phyloP scores from a whole-genome alignment of 1,140 invertebrate genomes.

The Bombyx mori region DNA sequence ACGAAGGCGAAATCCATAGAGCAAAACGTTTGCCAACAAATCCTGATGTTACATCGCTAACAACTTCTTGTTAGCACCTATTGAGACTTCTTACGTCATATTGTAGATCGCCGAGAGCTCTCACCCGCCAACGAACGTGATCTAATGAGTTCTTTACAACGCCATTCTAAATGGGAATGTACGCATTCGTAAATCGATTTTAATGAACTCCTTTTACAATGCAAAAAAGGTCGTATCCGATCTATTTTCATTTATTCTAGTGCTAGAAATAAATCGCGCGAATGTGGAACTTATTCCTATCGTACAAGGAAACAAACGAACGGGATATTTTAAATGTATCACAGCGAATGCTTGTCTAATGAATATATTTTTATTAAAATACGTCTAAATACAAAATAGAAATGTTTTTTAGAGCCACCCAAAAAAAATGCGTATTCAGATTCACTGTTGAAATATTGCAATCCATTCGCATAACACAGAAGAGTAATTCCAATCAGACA shows the following conservation, averaged over 20 bases:
- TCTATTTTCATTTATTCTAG: constrained; percentile 36
- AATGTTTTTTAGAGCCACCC: no score
- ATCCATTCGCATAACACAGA: no score
- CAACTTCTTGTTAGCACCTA: constrained; percentile 52
- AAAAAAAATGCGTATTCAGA: no score
- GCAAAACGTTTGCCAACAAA: constrained; percentile 22
- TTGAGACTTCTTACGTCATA: constrained; percentile 44
- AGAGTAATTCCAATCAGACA: no score
- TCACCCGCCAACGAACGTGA: constrained; percentile 27
- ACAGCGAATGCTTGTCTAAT: no score
- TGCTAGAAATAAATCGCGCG: constrained; percentile 39
- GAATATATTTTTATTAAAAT: no score
- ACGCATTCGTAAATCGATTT: constrained; percentile 30
- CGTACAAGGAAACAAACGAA: no score
- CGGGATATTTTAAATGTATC: no score
- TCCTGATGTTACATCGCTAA: constrained; percentile 23
- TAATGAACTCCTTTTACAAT: constrained; percentile 33
- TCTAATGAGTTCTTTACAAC: constrained; percentile 42
- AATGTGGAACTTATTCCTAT: constrained; percentile 19
- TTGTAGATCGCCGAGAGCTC: constrained; percentile 26
- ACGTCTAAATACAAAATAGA: no score
- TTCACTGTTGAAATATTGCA: no score
- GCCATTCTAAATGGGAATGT: constrained; percentile 34
- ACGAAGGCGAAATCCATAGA: constrained; percentile 44
- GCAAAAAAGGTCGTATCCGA: constrained; percentile 32